Conservation (phyloP, 2,888 invertebrate genomes). For the Macrophya alboannulata region DNA sequence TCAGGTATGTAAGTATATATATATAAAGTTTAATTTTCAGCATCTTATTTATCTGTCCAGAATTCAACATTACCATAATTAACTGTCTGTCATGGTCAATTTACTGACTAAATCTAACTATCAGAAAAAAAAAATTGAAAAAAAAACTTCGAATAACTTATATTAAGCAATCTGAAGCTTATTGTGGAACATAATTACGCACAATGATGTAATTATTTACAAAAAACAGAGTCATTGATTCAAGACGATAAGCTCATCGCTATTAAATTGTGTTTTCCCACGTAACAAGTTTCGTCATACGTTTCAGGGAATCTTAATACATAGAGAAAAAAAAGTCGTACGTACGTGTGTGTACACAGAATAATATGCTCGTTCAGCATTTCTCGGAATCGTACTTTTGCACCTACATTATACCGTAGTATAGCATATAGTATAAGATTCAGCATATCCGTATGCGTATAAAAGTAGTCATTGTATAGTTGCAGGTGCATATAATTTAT, state of each 20-base stretch:
- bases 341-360: no score
- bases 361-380: background rate
- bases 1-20: background rate
- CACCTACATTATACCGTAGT: background rate
- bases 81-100: background rate
- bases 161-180: background rate
- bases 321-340: background rate
- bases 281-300: background rate
- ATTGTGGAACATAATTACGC: background rate
- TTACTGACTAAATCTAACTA: background rate
- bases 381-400: background rate
- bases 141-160: background rate
- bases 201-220: slow-evolving; percentile 16
- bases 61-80: background rate
- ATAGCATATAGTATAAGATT: background rate
- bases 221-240: slow-evolving; percentile 29
- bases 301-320: background rate
- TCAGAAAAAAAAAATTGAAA: background rate
- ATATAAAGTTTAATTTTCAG: background rate
- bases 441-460: background rate
- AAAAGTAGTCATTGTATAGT: background rate
- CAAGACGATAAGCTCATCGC: slow-evolving; percentile 4
- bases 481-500: background rate
- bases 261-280: slow-evolving; percentile 3
- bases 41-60: background rate